A percentile compares a stretch with the other conserved stretches of the same genome.
Evolutionary conservation across 2,113 vertebrate species (phyloP).

Genomic region (Ellobius talpinus): DNA sequence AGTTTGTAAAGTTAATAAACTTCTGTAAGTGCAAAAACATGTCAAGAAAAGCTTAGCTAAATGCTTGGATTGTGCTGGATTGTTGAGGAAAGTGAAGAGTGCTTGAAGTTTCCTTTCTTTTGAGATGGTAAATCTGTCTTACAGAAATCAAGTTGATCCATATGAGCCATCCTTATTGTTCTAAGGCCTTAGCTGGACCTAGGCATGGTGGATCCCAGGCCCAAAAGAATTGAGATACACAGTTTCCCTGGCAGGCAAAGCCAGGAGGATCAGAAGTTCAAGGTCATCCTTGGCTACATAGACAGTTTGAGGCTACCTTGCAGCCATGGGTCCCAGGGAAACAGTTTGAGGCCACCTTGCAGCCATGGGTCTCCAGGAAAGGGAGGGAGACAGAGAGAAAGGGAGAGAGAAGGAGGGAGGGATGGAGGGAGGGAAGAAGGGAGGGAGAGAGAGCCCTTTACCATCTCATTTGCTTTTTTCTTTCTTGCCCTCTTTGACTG

Average conservation of each 20-base stretch:
- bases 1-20: slow-evolving; percentile 28
- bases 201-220: not conserved
- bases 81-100: slow-evolving; percentile 48
- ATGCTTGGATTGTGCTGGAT: slow-evolving; percentile 17
- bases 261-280: not conserved
- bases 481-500: not conserved
- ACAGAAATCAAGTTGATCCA: slow-evolving; percentile 5
- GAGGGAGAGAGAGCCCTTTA: not conserved
- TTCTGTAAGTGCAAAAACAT: slow-evolving; percentile 5
- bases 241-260: not conserved
- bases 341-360: not conserved
- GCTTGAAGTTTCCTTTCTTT: slow-evolving; percentile 53
- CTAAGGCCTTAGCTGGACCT: not conserved
- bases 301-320: not conserved
- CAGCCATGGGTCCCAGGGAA: not conserved
- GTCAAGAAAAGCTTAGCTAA: slow-evolving; percentile 24
- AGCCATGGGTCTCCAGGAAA: not conserved
- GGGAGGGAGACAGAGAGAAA: not conserved
- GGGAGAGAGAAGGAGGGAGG: not conserved
- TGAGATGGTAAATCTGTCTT: slow-evolving; percentile 28
- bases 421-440: too few species aligned
- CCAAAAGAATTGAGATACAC: slow-evolving; percentile 9
- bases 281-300: not conserved
- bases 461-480: not conserved
- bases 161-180: slow-evolving; percentile 26